Evolutionary conservation across 1,140 invertebrate species (phyloP).

Genomic region (Chelonus insularis): DNA sequence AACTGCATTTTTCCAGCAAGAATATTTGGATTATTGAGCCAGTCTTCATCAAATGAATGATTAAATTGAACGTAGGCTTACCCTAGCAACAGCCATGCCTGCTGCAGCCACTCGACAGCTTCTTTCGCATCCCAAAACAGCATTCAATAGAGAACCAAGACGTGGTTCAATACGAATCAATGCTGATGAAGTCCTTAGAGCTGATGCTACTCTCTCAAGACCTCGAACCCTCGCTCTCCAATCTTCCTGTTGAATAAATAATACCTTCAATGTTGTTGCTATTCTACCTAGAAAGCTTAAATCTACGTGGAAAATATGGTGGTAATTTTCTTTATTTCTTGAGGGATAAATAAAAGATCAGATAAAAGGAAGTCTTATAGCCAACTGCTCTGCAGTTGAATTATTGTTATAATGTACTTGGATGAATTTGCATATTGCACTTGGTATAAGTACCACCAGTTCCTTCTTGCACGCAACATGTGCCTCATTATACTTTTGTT

Average conservation of each 20-base stretch:
- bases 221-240: slow-evolving; percentile 65
- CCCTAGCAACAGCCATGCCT: slow-evolving; percentile 62
- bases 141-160: slow-evolving; percentile 67
- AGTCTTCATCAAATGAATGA: too few species aligned
- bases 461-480: slow-evolving; percentile 42
- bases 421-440: slow-evolving; percentile 32
- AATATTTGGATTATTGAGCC: too few species aligned
- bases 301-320: slow-evolving; percentile 9
- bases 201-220: slow-evolving; percentile 61
- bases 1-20: slow-evolving; percentile 13
- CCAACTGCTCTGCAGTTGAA: slow-evolving; percentile 15
- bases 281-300: neutral
- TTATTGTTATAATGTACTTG: slow-evolving; percentile 32
- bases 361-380: slow-evolving; percentile 14
- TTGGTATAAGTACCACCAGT: slow-evolving; percentile 12
- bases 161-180: slow-evolving; percentile 63
- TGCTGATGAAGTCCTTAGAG: slow-evolving; percentile 59
- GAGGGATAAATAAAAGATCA: slow-evolving; percentile 3
- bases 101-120: slow-evolving; percentile 66
- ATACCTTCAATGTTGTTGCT: neutral
- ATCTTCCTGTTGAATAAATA: slow-evolving; percentile 54
- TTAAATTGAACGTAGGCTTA: too few species aligned
- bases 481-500: slow-evolving; percentile 49
- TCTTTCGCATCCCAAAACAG: slow-evolving; percentile 63
- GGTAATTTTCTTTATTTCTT: neutral